Evolutionary conservation across 2,888 invertebrate species (phyloP), one percentile per base, ranked within the genome.

Genomic region (Mythimna pallens): DNA sequence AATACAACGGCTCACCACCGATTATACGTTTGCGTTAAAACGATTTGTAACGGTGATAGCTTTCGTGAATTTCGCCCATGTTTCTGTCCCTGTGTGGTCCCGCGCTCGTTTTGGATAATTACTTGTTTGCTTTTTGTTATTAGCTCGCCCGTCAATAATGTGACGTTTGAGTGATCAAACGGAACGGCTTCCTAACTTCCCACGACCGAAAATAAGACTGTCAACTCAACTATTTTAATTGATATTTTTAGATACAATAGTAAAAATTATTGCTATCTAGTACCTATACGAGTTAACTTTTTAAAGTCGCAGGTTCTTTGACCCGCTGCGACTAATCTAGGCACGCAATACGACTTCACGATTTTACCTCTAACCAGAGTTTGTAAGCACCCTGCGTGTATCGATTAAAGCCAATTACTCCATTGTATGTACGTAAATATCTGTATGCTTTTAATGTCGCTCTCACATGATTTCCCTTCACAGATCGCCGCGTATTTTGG

Each of bases 1-100:
- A 96, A 96, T 96, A 96, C 94, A 93, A 95, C 94, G 93, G 87
- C 91, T 91, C 92, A 90, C 91, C 87, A 93, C 89, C 95, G 95
- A 96, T 95, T 95, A 96, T 92, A 93, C 93, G 94, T 95, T 92
- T 93, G 94, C 94, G 95, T 95, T 94, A 95, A 95, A 95, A 89
- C 94, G 92, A 96, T 96, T 96, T 89, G 96, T 87, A 87, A 94
- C 95, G 96, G 95, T 95, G 94, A 95, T 94, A 95, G 94, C 90
- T 94, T 92, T 92, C 90, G 89, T 92, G 90, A 90, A 93, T 93
- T 94, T 94, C 92, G 93, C 92, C 90, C 89, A 88, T 84, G 88
- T 90, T 91, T 87, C 87, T 89, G 87, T 86, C 91, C 93, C 90
- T 95, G 96, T 96, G 96, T 96, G 96, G 96, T 95, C 95, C 89